Evolutionary conservation across 2,888 invertebrate species (phyloP).

Genomic region (Sesia bembeciformis): DNA sequence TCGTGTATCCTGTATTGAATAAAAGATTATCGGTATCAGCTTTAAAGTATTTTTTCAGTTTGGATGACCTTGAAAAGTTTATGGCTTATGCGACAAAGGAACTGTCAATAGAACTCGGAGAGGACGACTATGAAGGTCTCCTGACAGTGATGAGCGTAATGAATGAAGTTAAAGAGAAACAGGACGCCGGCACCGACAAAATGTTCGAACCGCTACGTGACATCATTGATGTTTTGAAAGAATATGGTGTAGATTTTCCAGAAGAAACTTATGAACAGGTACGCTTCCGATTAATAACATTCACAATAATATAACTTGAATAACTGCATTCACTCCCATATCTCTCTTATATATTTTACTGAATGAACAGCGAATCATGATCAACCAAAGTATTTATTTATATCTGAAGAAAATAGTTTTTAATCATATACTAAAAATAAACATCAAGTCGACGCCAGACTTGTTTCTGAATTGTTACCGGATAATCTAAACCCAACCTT

Average conservation of each 20-base stretch:
- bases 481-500: too few relatives aligned
- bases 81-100: constrained; percentile 82
- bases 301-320: too few relatives aligned
- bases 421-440: too few relatives aligned
- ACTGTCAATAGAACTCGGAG: constrained; percentile 80
- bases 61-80: constrained; percentile 85
- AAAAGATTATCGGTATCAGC: too few relatives aligned
- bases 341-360: too few relatives aligned
- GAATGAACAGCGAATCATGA: too few relatives aligned
- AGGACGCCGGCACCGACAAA: constrained; percentile 79
- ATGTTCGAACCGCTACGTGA: constrained; percentile 94
- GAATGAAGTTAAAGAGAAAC: constrained; percentile 83
- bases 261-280: constrained; percentile 85
- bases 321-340: too few relatives aligned
- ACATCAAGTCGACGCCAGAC: too few relatives aligned
- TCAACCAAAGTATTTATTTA: background rate
- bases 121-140: constrained; percentile 91
- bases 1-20: too few relatives aligned
- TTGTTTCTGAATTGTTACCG: too few relatives aligned
- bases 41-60: constrained; percentile 49
- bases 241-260: constrained; percentile 90
- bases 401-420: background rate
- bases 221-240: constrained; percentile 87
- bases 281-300: constrained; percentile 1
- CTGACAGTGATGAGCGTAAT: constrained; percentile 89